These are phyloP conservation scores for Frankliniella intonsa DNA, from an alignment of 2,888 invertebrate genomes.

Conservation along the genomic window DNA sequence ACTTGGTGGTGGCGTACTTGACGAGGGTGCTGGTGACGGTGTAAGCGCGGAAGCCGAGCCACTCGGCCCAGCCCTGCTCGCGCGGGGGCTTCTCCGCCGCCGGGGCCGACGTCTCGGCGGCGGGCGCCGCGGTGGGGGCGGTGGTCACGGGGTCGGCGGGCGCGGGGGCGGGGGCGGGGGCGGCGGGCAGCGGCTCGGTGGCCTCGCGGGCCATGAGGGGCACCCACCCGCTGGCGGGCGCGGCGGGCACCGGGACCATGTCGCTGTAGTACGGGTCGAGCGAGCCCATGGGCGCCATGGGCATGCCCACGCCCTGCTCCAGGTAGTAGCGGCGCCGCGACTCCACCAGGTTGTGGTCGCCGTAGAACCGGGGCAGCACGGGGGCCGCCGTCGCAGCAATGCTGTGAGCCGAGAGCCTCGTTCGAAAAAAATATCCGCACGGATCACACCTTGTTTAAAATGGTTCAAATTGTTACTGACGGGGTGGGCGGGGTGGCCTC, in stretches of 20 bases:
- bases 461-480: background rate
- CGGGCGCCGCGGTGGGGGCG: background rate
- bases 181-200: background rate
- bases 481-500: slow-evolving; percentile 36
- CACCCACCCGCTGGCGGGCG: background rate
- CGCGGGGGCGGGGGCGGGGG: background rate
- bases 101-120: background rate
- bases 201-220: slow-evolving; percentile 18
- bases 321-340: background rate
- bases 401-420: background rate
- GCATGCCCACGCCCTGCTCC: background rate
- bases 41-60: slow-evolving; percentile 44
- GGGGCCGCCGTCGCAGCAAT: background rate
- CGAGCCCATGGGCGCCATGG: background rate
- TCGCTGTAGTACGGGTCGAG: slow-evolving; percentile 6
- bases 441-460: background rate
- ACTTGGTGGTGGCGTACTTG: slow-evolving; percentile 40
- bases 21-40: slow-evolving; percentile 45
- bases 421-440: no score
- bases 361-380: background rate
- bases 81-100: background rate
- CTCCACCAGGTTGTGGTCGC: slow-evolving; percentile 8
- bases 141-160: background rate
- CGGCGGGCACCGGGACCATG: slow-evolving; percentile 7
- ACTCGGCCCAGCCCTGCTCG: slow-evolving; percentile 43